Evolutionary conservation across 1,140 invertebrate species (phyloP).

Genomic region (Drosophila serrata): DNA sequence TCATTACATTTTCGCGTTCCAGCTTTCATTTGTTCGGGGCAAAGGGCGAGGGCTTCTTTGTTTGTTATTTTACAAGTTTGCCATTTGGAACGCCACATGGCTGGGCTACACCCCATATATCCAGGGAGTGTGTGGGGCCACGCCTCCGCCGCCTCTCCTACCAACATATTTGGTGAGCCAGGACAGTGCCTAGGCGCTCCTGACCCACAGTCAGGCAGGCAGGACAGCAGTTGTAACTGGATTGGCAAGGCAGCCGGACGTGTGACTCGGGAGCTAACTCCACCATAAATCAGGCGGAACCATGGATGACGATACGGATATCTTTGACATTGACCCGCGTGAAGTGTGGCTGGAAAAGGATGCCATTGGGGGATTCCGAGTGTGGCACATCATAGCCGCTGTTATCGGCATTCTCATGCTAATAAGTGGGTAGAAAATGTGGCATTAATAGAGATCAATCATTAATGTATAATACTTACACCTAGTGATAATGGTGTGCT

Average conservation of each 20-base stretch:
- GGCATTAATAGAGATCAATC: background rate
- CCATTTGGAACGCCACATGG: slow-evolving; percentile 41
- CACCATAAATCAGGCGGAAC: slow-evolving; percentile 26
- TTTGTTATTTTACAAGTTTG: slow-evolving; percentile 61
- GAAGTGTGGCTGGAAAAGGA: slow-evolving; percentile 88
- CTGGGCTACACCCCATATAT: slow-evolving; percentile 26
- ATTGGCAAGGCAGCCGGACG: slow-evolving; percentile 57
- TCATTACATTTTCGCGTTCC: slow-evolving; percentile 44
- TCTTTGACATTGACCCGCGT: slow-evolving; percentile 59
- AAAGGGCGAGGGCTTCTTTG: slow-evolving; percentile 25
- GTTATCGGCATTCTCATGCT: slow-evolving; percentile 86
- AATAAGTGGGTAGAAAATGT: slow-evolving; percentile 50
- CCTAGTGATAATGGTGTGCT: slow-evolving; percentile 92
- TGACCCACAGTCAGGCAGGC: background rate
- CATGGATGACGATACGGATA: slow-evolving; percentile 70
- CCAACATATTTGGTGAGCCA: slow-evolving; percentile 34
- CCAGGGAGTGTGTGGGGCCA: slow-evolving; percentile 34
- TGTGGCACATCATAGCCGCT: slow-evolving; percentile 89
- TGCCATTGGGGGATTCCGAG: slow-evolving; percentile 87
- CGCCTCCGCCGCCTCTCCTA: slow-evolving; percentile 27
- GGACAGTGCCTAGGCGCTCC: slow-evolving; percentile 11
- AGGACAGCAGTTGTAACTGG: slow-evolving; percentile 56
- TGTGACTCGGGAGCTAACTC: slow-evolving; percentile 34
- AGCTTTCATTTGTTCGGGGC: slow-evolving; percentile 24
- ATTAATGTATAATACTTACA: background rate